Evolutionary conservation across 35 echinoderm and acorn worm genomes (phyloP), one percentile per base, ranked within the genome.

Genomic region (Hemicentrotus pulcherrimus): DNA sequence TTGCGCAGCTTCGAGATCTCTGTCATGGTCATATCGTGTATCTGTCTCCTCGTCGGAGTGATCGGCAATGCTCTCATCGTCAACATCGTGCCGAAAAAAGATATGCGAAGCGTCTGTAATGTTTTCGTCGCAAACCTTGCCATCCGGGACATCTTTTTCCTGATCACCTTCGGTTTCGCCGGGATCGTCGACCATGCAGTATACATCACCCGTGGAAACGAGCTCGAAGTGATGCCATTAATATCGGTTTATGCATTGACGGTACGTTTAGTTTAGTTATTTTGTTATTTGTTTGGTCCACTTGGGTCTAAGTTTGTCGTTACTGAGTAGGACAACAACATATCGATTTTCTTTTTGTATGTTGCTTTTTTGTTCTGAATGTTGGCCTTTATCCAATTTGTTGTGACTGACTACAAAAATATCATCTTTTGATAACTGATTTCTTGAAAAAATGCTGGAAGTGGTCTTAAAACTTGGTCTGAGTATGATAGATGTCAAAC

Each of bases 51-150:
- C 60, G 10, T 94, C 14, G 94, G 94, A 9, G 31, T 94, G 55
- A 32, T 86, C 31, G 94, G 94, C 31, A 94, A 94, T n/a, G 94
- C 31, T 13, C 85, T 85, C n/a, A 58, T 94, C 60, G 61, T 94
- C 32, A 86, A 94, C 94, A 50, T 94, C 13, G 94, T 86, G 1
- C n/a, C 60, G 2, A n/a, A 85, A 11, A 71, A 86, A 19, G 65
- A 86, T 32, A 94, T 94, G 94, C 94, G 31, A 15, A 94, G 9
- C 65, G 85, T 94, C 13, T 85, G 60, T 32, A 94, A 94, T 47
- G 31, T 94, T 22, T 94, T 85, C 55, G 94, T 94, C 24, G 59
- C 94, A 9, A 86, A 94, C 65, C 50, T 94, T 15, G 94, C 94
- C 12, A 94, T 85, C 8, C 59, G 60, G 9, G 94, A 94, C 14